A percentile compares a stretch with the other conserved stretches of the same genome.
These are phyloP conservation scores for Choloepus hoffmanni DNA, from an alignment of 2,113 vertebrate genomes.

Conservation along the genomic window DNA sequence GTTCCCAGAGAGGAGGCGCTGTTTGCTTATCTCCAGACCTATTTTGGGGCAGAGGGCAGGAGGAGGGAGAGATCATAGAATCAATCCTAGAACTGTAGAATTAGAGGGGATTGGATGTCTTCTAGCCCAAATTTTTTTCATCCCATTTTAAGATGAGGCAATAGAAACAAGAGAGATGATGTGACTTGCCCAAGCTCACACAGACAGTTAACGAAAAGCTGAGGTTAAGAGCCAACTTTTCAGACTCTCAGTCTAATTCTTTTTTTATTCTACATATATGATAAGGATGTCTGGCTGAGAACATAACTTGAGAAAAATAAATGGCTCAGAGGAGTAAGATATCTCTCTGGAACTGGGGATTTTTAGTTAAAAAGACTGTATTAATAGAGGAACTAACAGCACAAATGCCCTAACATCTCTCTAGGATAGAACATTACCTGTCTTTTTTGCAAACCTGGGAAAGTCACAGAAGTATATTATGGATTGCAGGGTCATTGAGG, in stretches of 20 bases:
- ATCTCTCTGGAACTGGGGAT: not conserved
- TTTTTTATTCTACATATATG: not conserved
- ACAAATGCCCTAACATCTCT: slow-evolving; percentile 22
- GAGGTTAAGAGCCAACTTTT: slow-evolving; percentile 41
- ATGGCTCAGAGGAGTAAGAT: not conserved
- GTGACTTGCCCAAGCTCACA: not conserved
- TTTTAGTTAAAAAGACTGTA: not conserved
- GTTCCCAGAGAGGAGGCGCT: slow-evolving; percentile 93
- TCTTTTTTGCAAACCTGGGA: slow-evolving; percentile 32
- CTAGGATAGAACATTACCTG: slow-evolving; percentile 10
- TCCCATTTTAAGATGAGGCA: not conserved
- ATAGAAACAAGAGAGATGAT: not conserved
- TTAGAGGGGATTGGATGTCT: not conserved
- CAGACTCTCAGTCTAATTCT: not conserved
- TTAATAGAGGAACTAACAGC: slow-evolving; percentile 25
- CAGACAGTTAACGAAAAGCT: not conserved
- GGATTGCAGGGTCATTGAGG: not conserved
- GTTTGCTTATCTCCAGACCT: slow-evolving; percentile 94
- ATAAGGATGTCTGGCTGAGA: slow-evolving; percentile 21
- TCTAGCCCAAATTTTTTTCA: not conserved
- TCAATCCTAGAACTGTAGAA: not conserved
- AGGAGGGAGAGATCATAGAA: not conserved
- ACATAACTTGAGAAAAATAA: slow-evolving; percentile 55
- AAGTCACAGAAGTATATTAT: not conserved
- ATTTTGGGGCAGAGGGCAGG: not conserved